A percentile compares a stretch with the other conserved stretches of the same genome.
These are phyloP conservation scores for Geophilus truncorum DNA, from an alignment of 2,888 invertebrate species.

Conservation along the genomic window DNA sequence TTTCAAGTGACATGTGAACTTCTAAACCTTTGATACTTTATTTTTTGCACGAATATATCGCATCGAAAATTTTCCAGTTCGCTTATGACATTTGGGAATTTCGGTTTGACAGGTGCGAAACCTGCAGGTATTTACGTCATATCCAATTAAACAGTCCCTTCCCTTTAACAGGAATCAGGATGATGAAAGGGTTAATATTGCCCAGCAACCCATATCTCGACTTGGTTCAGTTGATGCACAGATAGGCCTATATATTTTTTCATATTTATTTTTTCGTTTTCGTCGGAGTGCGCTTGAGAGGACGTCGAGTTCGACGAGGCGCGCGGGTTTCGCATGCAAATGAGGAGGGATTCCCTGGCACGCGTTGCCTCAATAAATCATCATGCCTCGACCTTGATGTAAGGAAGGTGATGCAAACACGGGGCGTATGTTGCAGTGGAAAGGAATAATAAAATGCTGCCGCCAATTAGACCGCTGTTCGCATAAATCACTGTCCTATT, in stretches of 20 bases:
- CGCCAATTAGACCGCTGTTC: constrained; percentile 1
- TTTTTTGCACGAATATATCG: background rate
- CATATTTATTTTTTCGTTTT: background rate
- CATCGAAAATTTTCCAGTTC: background rate
- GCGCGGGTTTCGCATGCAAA: background rate
- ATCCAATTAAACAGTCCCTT: background rate
- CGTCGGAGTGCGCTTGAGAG: background rate
- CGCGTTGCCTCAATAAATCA: constrained; percentile 12
- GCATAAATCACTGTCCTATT: background rate
- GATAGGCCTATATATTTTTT: background rate
- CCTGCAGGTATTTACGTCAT: background rate
- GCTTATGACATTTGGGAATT: background rate
- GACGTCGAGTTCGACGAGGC: background rate
- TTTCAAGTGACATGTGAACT: constrained; percentile 21
- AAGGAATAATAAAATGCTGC: constrained; percentile 21
- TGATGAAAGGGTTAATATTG: background rate
- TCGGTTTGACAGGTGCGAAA: background rate
- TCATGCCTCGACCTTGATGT: constrained; percentile 9
- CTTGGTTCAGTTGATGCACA: background rate
- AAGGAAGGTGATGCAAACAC: constrained; percentile 25
- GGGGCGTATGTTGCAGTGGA: background rate
- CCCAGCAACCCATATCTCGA: background rate
- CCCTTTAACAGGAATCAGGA: background rate
- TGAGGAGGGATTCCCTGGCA: constrained; percentile 20
- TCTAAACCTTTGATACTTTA: background rate